A percentile compares a stretch with the other conserved stretches of the same genome.
These are phyloP conservation scores for Drosophila serrata DNA, from an alignment of 1,140 invertebrate genomes.

Conservation along the genomic window DNA sequence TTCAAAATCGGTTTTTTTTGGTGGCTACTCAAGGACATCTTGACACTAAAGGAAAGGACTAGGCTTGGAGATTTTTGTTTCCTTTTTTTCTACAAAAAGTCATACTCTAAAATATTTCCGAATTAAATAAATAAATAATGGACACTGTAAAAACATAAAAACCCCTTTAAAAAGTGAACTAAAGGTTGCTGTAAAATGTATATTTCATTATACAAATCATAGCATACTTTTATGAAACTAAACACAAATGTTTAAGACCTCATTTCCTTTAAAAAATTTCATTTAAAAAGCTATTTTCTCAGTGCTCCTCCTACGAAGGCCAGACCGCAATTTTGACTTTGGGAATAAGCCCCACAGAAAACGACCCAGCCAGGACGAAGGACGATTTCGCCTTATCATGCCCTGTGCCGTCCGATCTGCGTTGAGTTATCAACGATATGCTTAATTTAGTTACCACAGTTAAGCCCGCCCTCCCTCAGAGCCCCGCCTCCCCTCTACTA, in stretches of 20 bases:
- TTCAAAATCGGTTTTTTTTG: neutral
- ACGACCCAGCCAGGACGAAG: constrained; percentile 30
- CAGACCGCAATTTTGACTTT: constrained; percentile 16
- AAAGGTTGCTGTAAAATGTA: neutral
- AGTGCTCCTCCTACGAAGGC: constrained; percentile 1
- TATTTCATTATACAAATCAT: neutral
- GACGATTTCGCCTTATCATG: constrained; percentile 35
- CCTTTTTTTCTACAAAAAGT: neutral
- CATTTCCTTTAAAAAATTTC: too few relatives aligned
- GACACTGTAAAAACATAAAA: too few relatives aligned
- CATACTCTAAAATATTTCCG: too few relatives aligned
- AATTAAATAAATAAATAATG: too few relatives aligned
- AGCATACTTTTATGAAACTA: neutral
- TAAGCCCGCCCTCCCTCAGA: neutral
- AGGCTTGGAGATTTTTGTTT: neutral
- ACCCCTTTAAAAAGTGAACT: too few relatives aligned
- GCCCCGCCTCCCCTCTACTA: neutral
- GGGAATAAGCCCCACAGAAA: constrained; percentile 12
- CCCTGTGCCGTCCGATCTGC: constrained; percentile 67
- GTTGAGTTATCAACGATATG: constrained; percentile 60
- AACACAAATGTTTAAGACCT: neutral
- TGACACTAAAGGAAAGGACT: neutral
- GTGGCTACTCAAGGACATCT: constrained; percentile 13
- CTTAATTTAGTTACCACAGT: constrained; percentile 64
- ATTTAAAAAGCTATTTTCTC: neutral